Evolutionary conservation across 2,113 vertebrate genomes (phyloP).

Genomic region (Boleophthalmus pectinirostris): DNA sequence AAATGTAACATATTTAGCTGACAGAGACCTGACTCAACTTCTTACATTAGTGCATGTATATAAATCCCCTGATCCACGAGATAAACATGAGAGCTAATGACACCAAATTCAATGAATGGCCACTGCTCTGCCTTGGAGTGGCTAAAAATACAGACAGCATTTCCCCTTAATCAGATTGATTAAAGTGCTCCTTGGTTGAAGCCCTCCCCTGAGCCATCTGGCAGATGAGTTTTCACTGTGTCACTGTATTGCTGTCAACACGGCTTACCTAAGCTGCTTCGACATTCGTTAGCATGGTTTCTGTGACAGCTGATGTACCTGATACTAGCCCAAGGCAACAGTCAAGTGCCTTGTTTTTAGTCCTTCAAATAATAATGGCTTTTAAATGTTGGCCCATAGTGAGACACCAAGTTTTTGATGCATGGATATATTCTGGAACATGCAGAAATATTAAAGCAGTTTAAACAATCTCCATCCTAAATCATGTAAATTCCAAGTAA

Average conservation of each 20-base stretch:
- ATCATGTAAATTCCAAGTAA: no score
- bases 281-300: conserved; percentile 39
- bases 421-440: background rate
- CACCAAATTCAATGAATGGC: conserved; percentile 72
- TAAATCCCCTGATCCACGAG: conserved; percentile 40
- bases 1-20: conserved; percentile 14
- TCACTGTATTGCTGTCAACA: conserved; percentile 58
- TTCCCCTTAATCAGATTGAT: conserved; percentile 78
- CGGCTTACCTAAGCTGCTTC: conserved; percentile 51
- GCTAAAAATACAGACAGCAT: conserved; percentile 78
- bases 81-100: conserved; percentile 65
- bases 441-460: background rate
- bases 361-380: background rate
- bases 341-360: background rate
- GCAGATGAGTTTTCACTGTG: conserved; percentile 59
- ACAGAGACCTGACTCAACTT: conserved; percentile 4
- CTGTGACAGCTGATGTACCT: conserved; percentile 27
- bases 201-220: conserved; percentile 72
- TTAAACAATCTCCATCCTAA: no score
- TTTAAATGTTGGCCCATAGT: background rate
- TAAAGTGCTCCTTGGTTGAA: conserved; percentile 70
- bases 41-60: conserved; percentile 30
- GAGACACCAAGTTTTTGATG: background rate
- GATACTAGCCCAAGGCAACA: background rate
- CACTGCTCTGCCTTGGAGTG: conserved; percentile 59